Evolutionary conservation across 2,888 invertebrate genomes (phyloP).

Genomic region (Liopterus haemorrhoidalis): DNA sequence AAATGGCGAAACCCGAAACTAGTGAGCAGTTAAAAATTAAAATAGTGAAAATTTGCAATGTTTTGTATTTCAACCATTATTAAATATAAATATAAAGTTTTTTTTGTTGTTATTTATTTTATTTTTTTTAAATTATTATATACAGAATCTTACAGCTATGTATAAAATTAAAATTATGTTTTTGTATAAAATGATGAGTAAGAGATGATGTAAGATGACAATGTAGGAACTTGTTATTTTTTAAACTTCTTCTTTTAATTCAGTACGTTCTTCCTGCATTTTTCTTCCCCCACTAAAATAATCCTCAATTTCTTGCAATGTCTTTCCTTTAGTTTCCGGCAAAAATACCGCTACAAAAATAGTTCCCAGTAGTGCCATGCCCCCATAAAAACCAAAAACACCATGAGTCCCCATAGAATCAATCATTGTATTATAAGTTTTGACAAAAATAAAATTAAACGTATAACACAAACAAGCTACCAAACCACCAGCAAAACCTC

Average conservation of each 20-base stretch:
- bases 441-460: slow-evolving; percentile 51
- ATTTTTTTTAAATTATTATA: too few relatives aligned
- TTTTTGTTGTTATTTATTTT: too few relatives aligned
- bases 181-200: too few relatives aligned
- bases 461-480: slow-evolving; percentile 48
- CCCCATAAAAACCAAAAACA: slow-evolving; percentile 49
- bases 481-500: slow-evolving; percentile 49
- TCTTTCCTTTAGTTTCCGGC: slow-evolving; percentile 53
- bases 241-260: too few relatives aligned
- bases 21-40: too few relatives aligned
- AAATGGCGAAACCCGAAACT: too few relatives aligned
- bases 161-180: too few relatives aligned
- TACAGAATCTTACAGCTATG: too few relatives aligned
- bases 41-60: too few relatives aligned
- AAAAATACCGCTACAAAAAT: slow-evolving; percentile 46
- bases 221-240: too few relatives aligned
- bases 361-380: slow-evolving; percentile 46
- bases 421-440: slow-evolving; percentile 48
- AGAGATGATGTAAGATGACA: slow-evolving; percentile 21
- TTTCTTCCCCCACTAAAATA: slow-evolving; percentile 40
- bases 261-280: slow-evolving; percentile 16
- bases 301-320: slow-evolving; percentile 49
- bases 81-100: too few relatives aligned
- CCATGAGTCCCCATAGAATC: slow-evolving; percentile 44
- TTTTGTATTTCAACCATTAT: too few relatives aligned